Conservation (phyloP, 2,797 vertebrate species). For the Anolis apletophallus region DNA sequence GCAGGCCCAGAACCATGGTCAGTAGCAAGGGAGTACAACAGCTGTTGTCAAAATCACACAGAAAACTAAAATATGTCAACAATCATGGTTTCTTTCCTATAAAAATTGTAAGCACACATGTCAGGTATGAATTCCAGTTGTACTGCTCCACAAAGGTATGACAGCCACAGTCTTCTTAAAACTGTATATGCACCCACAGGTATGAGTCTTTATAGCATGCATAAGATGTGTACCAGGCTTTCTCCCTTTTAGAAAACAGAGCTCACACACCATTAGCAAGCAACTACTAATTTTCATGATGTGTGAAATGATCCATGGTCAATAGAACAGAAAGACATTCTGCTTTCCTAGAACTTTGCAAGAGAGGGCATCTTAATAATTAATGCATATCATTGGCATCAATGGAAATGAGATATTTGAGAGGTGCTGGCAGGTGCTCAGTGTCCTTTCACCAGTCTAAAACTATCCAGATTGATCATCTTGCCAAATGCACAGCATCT, state of each 20-base stretch:
- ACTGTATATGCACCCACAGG: background rate
- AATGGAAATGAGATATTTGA: constrained; percentile 4
- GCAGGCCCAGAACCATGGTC: too few species aligned
- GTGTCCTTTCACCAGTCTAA: constrained; percentile 30
- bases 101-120: too few species aligned
- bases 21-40: too few species aligned
- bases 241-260: background rate
- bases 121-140: background rate
- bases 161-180: background rate
- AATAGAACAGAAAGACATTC: background rate
- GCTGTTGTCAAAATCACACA: too few species aligned
- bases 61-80: too few species aligned
- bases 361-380: constrained; percentile 15
- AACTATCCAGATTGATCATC: constrained; percentile 24
- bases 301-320: background rate
- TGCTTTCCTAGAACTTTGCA: background rate
- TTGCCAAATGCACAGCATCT: constrained; percentile 15
- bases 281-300: background rate
- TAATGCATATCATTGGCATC: background rate
- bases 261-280: background rate
- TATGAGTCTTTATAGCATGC: background rate
- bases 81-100: too few species aligned
- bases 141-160: background rate
- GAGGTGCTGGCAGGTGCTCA: constrained; percentile 1
- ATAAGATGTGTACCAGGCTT: background rate